Percentiles rank a stretch among this genome's conserved stretches.
These are phyloP conservation scores for Paradisaea rubra DNA, from an alignment of 2,113 vertebrate genomes.

Conservation along the genomic window DNA sequence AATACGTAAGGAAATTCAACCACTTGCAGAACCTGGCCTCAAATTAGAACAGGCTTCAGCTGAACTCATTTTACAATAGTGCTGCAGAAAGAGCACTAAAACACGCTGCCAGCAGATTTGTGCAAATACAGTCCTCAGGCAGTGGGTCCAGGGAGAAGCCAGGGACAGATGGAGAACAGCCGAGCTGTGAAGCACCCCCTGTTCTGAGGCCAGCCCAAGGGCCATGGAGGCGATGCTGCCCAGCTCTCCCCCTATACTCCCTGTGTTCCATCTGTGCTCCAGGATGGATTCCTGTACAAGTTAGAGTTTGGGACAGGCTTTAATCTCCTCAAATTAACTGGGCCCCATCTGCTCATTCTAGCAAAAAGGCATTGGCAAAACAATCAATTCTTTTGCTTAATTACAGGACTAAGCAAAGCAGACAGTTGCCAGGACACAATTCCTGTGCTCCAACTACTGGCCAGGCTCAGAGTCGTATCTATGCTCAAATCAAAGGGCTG, in stretches of 20 bases:
- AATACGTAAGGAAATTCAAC: not conserved
- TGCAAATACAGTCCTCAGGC: not conserved
- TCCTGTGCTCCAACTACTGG: not conserved
- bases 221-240: accelerated
- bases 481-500: not conserved
- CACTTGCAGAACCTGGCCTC: not conserved
- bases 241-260: not conserved
- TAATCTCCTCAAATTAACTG: not conserved
- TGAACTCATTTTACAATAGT: not conserved
- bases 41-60: not conserved
- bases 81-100: not conserved
- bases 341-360: not conserved
- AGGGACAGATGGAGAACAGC: not conserved
- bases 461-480: not conserved
- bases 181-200: not conserved
- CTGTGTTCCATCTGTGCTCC: not conserved
- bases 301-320: not conserved
- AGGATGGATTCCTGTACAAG: not conserved
- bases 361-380: not conserved
- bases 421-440: not conserved
- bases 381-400: not conserved
- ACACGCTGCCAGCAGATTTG: not conserved
- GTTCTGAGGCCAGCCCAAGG: accelerated
- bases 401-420: not conserved
- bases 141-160: not conserved